These are phyloP conservation scores for Archivesica marissinica DNA, from an alignment of 1,140 invertebrate species.

Conservation along the genomic window DNA sequence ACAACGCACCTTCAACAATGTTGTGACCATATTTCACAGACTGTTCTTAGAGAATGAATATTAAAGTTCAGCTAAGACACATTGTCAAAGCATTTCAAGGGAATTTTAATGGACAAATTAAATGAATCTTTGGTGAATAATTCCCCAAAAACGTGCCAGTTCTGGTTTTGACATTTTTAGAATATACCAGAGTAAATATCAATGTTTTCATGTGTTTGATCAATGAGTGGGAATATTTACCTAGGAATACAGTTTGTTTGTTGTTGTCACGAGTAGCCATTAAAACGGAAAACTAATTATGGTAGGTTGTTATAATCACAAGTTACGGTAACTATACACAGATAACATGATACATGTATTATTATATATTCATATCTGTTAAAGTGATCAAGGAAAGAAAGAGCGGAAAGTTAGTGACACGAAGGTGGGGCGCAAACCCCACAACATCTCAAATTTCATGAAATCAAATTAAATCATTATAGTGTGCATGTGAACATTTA, in stretches of 20 bases:
- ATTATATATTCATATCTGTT: too few relatives aligned
- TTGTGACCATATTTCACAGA: too few relatives aligned
- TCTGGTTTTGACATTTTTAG: slow-evolving; percentile 23
- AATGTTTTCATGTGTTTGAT: slow-evolving; percentile 1
- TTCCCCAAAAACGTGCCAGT: slow-evolving; percentile 24
- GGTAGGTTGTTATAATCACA: neutral
- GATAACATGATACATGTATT: too few relatives aligned
- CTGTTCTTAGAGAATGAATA: neutral
- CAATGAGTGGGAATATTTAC: neutral
- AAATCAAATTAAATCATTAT: too few relatives aligned
- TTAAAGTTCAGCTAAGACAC: neutral
- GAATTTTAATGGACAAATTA: neutral
- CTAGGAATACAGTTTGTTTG: neutral
- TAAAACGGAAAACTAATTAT: slow-evolving; percentile 15
- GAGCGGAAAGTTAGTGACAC: too few relatives aligned
- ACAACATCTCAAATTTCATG: too few relatives aligned
- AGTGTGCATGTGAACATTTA: too few relatives aligned
- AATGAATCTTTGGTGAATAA: neutral
- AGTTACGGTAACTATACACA: too few relatives aligned
- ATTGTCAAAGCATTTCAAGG: neutral
- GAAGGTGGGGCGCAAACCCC: too few relatives aligned
- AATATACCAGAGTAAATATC: neutral
- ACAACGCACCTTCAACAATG: too few relatives aligned
- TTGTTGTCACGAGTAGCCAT: neutral
- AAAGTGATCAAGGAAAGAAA: too few relatives aligned